A percentile compares a stretch with the other conserved stretches of the same genome.
phyloP scores from a whole-genome alignment of 1,140 invertebrate species.

The Drosophila obscura region DNA sequence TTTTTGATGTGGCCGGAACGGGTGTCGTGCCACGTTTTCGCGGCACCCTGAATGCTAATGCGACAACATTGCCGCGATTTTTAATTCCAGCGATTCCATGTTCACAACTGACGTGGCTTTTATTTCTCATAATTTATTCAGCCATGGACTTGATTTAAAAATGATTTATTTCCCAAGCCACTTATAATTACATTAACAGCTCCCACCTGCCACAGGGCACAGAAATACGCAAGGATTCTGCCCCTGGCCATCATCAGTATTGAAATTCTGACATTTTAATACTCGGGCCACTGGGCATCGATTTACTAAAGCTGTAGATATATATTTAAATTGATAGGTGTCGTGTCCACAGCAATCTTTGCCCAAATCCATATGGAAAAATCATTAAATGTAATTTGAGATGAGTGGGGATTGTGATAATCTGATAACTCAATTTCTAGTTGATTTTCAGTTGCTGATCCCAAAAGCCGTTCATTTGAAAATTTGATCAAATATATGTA shows the following conservation, averaged over 20 bases:
- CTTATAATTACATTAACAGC: constrained; percentile 24
- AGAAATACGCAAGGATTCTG: too few relatives aligned
- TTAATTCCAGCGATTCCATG: constrained; percentile 19
- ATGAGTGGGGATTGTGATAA: too few relatives aligned
- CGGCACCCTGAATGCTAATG: constrained; percentile 38
- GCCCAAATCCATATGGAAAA: constrained; percentile 22
- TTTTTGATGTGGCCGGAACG: constrained; percentile 34
- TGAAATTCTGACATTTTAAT: constrained; percentile 18
- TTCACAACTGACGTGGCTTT: not conserved
- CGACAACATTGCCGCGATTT: constrained; percentile 35
- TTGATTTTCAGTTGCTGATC: too few relatives aligned
- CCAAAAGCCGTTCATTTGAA: too few relatives aligned
- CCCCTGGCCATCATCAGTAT: constrained; percentile 1
- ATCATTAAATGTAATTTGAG: too few relatives aligned
- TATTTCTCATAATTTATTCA: constrained; percentile 41
- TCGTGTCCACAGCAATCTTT: constrained; percentile 28
- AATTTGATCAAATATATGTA: too few relatives aligned
- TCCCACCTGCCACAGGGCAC: constrained; percentile 7
- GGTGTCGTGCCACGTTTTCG: not conserved
- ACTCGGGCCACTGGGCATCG: constrained; percentile 12
- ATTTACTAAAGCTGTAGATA: constrained; percentile 42
- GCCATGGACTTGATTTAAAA: constrained; percentile 36
- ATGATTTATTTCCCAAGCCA: constrained; percentile 36
- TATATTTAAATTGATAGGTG: constrained; percentile 49
- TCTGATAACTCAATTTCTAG: too few relatives aligned